These are phyloP conservation scores for Tetheella fluctuosa DNA, from an alignment of 2,888 invertebrate genomes.

Conservation along the genomic window DNA sequence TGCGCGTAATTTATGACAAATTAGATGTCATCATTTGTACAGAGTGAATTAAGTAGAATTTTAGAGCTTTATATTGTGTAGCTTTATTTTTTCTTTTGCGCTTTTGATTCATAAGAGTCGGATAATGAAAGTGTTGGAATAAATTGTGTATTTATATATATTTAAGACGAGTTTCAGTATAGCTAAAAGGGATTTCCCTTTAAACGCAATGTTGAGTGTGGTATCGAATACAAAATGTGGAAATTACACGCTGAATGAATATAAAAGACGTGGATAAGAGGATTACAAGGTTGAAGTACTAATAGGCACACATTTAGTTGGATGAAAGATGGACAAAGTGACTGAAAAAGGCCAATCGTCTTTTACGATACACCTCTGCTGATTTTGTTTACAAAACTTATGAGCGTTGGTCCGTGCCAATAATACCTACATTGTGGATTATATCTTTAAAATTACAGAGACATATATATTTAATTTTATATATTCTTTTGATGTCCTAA, in stretches of 20 bases:
- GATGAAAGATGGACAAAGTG: not conserved
- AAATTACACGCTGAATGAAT: slow-evolving; percentile 5
- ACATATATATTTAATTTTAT: no score
- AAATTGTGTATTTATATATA: slow-evolving; percentile 2
- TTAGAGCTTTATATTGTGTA: not conserved
- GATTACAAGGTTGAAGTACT: not conserved
- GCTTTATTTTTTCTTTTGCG: slow-evolving; percentile 7
- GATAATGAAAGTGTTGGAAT: slow-evolving; percentile 9
- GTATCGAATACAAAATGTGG: slow-evolving; percentile 2
- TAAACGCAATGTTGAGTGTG: not conserved
- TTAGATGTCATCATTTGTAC: slow-evolving; percentile 29
- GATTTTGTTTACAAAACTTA: not conserved
- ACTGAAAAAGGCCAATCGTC: no score
- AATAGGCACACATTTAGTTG: not conserved
- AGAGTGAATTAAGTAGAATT: not conserved
- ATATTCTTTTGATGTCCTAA: no score
- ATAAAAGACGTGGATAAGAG: not conserved
- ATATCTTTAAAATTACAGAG: no score
- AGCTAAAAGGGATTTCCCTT: slow-evolving; percentile 1
- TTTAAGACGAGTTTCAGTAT: slow-evolving; percentile 1
- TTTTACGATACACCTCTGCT: no score
- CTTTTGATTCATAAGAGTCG: slow-evolving; percentile 3
- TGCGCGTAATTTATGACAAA: slow-evolving; percentile 39
- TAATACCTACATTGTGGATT: no score
- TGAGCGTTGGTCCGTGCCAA: not conserved